Evolutionary conservation across 2,888 invertebrate species (phyloP).

Genomic region (Tanypteryx hageni): DNA sequence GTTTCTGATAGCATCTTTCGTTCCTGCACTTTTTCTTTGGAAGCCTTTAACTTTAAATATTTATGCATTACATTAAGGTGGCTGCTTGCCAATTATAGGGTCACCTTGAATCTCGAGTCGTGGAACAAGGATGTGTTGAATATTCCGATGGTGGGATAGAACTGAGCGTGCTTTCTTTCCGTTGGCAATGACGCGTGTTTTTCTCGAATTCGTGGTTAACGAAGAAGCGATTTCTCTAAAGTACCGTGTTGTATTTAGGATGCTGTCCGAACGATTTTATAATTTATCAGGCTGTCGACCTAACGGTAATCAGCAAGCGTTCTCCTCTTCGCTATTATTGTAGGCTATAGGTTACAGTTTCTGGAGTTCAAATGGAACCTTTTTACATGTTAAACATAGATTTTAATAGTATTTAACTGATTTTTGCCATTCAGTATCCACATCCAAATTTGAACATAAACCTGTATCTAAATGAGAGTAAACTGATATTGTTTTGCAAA

Average conservation of each 20-base stretch:
- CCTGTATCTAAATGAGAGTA: no score
- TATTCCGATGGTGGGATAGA: slow-evolving; percentile 1
- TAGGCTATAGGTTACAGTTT: no score
- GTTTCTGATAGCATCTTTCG: no score
- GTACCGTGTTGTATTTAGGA: not conserved
- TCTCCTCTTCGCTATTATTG: no score
- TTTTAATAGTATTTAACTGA: no score
- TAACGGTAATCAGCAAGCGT: not conserved
- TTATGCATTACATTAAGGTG: slow-evolving; percentile 21
- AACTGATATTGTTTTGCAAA: no score
- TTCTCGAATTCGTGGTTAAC: not conserved
- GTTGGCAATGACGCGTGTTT: not conserved
- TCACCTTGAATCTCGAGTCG: slow-evolving; percentile 50
- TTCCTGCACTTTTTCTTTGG: no score
- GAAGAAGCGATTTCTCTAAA: not conserved
- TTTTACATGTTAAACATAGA: no score
- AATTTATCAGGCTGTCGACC: not conserved
- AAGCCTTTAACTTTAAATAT: not conserved
- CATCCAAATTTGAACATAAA: no score
- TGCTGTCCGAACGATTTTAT: not conserved
- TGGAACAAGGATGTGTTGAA: not conserved
- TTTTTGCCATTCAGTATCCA: no score
- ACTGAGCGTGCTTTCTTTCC: not conserved
- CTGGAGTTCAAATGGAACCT: no score
- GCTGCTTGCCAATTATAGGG: slow-evolving; percentile 37